A percentile compares a stretch with the other conserved stretches of the same genome.
Evolutionary conservation across 2,113 vertebrate genomes (phyloP).

Genomic region (Sorex araneus): DNA sequence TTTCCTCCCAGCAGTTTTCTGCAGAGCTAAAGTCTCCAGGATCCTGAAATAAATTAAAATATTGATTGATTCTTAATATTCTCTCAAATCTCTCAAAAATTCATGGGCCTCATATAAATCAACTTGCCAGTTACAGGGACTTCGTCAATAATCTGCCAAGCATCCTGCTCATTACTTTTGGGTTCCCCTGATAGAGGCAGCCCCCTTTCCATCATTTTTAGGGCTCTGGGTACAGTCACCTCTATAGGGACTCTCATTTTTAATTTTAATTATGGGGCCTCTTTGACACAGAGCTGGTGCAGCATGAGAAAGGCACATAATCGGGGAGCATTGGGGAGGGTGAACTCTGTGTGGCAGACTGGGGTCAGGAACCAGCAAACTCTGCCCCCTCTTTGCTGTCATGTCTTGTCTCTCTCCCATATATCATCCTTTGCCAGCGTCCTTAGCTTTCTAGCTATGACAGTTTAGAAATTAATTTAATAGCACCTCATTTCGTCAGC

Average conservation of each 20-base stretch:
- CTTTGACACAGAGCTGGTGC: background rate
- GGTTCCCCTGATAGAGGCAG: slow-evolving; percentile 67
- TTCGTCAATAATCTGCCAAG: slow-evolving; percentile 79
- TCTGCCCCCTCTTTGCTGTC: background rate
- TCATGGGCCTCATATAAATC: slow-evolving; percentile 79
- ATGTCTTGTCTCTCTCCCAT: background rate
- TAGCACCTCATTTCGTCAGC: slow-evolving; percentile 57
- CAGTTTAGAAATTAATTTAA: slow-evolving; percentile 67
- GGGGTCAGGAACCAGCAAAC: background rate
- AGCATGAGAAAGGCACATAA: background rate
- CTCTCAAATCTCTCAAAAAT: slow-evolving; percentile 82
- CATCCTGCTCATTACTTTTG: slow-evolving; percentile 75
- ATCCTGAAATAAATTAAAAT: slow-evolving; percentile 82
- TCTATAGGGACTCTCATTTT: slow-evolving; percentile 79
- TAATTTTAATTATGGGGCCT: slow-evolving; percentile 82
- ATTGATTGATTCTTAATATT: slow-evolving; percentile 83
- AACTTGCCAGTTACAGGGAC: slow-evolving; percentile 73
- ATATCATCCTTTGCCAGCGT: background rate
- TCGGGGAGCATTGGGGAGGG: no score
- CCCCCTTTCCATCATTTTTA: slow-evolving; percentile 81
- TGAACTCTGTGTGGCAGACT: slow-evolving; percentile 52
- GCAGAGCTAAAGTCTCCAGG: slow-evolving; percentile 54
- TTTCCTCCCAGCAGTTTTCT: slow-evolving; percentile 75
- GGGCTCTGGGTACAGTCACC: slow-evolving; percentile 65
- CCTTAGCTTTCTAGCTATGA: slow-evolving; percentile 66